Conservation (phyloP, 1,140 invertebrate genomes). For the Eciton burchellii region DNA sequence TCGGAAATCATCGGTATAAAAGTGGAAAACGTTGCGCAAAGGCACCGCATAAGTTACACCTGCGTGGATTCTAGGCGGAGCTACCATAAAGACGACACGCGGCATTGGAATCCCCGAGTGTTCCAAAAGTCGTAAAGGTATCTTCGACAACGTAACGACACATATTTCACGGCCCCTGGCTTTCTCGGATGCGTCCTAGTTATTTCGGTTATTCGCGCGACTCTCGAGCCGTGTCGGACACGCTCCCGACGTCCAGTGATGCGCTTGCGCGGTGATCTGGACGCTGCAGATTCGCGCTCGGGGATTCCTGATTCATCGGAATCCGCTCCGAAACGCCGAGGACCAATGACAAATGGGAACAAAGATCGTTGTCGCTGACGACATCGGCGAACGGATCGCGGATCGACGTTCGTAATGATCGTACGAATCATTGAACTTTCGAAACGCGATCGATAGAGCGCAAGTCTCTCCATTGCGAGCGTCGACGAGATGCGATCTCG, state of each 20-base stretch:
- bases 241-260: conserved; percentile 47
- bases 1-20: background rate
- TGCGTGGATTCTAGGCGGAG: background rate
- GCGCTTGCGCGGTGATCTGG: too few relatives aligned
- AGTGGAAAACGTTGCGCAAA: conserved; percentile 3
- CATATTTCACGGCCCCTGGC: conserved; percentile 61
- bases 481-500: conserved; percentile 26
- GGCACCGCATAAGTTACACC: background rate
- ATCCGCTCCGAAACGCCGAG: too few relatives aligned
- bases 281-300: too few relatives aligned
- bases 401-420: conserved; percentile 67
- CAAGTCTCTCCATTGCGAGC: too few relatives aligned
- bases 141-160: conserved; percentile 68
- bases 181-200: conserved; percentile 64
- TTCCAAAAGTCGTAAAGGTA: conserved; percentile 38
- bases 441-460: too few relatives aligned
- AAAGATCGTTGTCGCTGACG: conserved; percentile 45
- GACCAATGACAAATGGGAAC: conserved; percentile 54
- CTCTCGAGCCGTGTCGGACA: conserved; percentile 54
- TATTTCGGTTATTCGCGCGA: conserved; percentile 74
- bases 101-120: conserved; percentile 55
- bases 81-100: conserved; percentile 7
- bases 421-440: conserved; percentile 31
- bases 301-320: too few relatives aligned
- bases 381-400: conserved; percentile 53